Evolutionary conservation across 2,797 vertebrate species (phyloP), one percentile per base, ranked within the genome.

Genomic region (Myotis pilosus): DNA sequence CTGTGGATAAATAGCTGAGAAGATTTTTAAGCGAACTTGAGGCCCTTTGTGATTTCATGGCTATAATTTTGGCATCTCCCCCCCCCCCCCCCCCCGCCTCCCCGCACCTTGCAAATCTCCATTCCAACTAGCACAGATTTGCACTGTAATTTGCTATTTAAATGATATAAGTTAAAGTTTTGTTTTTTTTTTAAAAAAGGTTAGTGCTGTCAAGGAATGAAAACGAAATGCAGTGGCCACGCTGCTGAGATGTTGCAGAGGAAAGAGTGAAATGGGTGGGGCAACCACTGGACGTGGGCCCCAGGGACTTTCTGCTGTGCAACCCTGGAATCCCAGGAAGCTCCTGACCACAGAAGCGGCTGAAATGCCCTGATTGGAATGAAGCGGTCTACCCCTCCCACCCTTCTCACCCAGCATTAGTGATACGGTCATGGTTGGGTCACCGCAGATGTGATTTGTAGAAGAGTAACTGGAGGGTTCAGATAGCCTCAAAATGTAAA

Each of bases 161-260:
- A 96, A 74, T 79, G 90, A 95, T 38, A 33, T 64, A 62, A 91
- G 85, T 95, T 96, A 49, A 66, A 74, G 89, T 83, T 47, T 44
- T 41, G 5, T 41, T 6, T 41, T 44, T 44, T 7, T 22, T 38
- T 85, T 76, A 95, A 79, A 53, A 82, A 95, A 66, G 44, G 38
- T 49, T 94, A 92, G 53, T 44, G 4, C 66, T 87, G 75, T 79
- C 28, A 23, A 94, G 36, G 38, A 89, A 33, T 38, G 30, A 91
- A 62, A 30, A 74, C 20, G 49, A 95, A 93, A 69, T 66, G 78
- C 4, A 75, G 28, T 17, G 80, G 79, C 12, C 36, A 0, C 0
- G 66, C 23, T 92, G 38, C 20, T 71, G 44, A 12, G 23, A 69
- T 51, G 38, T 89, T 91, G 30, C 16, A 33, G 75, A 25, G 51